phyloP scores from a whole-genome alignment of 2,113 vertebrate genomes.

The Ardeotis arabs region DNA sequence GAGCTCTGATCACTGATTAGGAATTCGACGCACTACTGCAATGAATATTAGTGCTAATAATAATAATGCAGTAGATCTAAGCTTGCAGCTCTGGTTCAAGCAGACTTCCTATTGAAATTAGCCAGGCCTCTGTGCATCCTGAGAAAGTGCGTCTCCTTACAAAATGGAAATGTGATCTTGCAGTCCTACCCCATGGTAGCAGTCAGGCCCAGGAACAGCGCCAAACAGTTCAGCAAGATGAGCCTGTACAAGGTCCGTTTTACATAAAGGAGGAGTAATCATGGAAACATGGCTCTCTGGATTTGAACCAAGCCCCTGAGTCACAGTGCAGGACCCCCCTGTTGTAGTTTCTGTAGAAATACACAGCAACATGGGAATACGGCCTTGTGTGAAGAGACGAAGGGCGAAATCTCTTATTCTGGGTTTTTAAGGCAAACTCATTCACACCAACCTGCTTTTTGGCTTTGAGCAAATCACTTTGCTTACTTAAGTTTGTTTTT shows the following conservation, averaged over 20 bases:
- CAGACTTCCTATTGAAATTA: constrained; percentile 28
- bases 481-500: constrained; percentile 49
- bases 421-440: constrained; percentile 32
- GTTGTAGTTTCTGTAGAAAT: constrained; percentile 36
- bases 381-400: neutral
- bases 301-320: constrained; percentile 51
- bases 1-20: neutral
- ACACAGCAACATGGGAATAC: neutral
- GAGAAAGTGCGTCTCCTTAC: constrained; percentile 34
- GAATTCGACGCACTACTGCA: neutral
- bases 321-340: neutral
- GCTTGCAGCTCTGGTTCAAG: neutral
- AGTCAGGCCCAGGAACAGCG: constrained; percentile 32
- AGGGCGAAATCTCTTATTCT: constrained; percentile 43
- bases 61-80: neutral
- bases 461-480: constrained; percentile 51
- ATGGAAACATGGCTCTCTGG: constrained; percentile 52
- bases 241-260: constrained; percentile 60
- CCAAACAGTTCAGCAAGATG: constrained; percentile 54
- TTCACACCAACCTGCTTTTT: constrained; percentile 45
- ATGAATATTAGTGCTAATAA: constrained; percentile 12
- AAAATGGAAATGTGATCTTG: constrained; percentile 47
- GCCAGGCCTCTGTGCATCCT: neutral
- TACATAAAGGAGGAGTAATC: constrained; percentile 56
- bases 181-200: constrained; percentile 38